Base-by-base conservation (phyloP, 2,113 vertebrate species). In the Varanus salvator region DNA sequence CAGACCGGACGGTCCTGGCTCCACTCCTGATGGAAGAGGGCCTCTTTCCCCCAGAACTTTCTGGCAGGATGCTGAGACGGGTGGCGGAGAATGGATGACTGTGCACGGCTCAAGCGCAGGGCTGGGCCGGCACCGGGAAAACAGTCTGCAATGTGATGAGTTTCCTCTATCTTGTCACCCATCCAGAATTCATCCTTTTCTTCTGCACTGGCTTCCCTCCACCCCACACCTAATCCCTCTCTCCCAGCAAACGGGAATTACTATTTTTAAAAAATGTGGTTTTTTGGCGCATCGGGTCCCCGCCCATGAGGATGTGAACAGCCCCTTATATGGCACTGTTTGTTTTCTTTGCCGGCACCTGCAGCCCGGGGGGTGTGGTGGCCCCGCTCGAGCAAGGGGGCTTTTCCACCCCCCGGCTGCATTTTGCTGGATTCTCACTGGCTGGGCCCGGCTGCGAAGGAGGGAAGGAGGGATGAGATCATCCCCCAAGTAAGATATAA, bases 271-370 rank as follows among this genome's bases (percentile, higher is more conserved):
- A 54, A 54, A 44, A 44, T 3, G 38, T 44, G 38, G 38, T 12
- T 23, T 50, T 48, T 52, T 52, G 23, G 23, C 76, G 12, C 8
- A 78, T 21, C 8, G 25, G 76, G 27, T 25, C 7, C 2, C 8
- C 3, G 27, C 17, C 8, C 11, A 29, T 3, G 12, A n/a, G 19
- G 27, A 21, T 0, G 19, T n/a, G 27, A 69, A 68, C 17, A 52
- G 44, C 14, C 86, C 60, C 76, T 50, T 68, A 87, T 80, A 69
- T 76, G 72, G 85, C 71, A 7, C 85, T 38, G n/a, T 50, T 78
- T 78, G 75, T 78, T 78, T 87, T 87, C 75, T 87, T 66, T 66
- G 60, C 19, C 23, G 60, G 23, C 60, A 87, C 86, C 76, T 87
- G 86, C 25, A 12, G 21, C 3, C 29, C 38, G 44, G 29, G 75